Evolutionary conservation across 2,888 invertebrate genomes (phyloP).

Genomic region (Leistus spinibarbis): DNA sequence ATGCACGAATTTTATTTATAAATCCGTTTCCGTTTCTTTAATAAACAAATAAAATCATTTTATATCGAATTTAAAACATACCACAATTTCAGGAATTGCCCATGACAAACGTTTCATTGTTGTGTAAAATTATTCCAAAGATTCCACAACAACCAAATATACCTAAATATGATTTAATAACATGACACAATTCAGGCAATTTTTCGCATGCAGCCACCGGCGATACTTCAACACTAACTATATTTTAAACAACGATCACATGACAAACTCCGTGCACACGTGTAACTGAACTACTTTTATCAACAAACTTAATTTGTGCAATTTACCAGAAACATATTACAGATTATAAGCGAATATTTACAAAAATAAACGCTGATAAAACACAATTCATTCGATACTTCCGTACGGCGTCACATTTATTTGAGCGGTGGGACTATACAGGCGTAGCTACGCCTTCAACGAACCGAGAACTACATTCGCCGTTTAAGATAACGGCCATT

Average conservation of each 20-base stretch:
- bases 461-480: too few species aligned
- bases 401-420: too few species aligned
- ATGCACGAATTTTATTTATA: not conserved
- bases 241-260: not conserved
- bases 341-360: not conserved
- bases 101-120: not conserved
- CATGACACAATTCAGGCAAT: not conserved
- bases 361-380: too few species aligned
- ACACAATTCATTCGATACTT: too few species aligned
- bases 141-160: not conserved
- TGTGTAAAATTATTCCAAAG: not conserved
- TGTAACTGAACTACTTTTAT: not conserved
- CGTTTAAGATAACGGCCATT: too few species aligned
- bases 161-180: too few species aligned
- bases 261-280: not conserved
- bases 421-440: too few species aligned
- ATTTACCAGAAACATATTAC: not conserved
- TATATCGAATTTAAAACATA: not conserved
- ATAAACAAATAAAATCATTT: not conserved
- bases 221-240: not conserved
- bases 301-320: not conserved
- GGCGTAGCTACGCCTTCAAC: too few species aligned
- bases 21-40: not conserved
- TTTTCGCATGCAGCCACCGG: not conserved
- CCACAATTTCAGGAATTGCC: not conserved